Percentiles rank a stretch among this genome's conserved stretches.
phyloP scores from a whole-genome alignment of 2,888 invertebrate species.

The Drosophila birchii region DNA sequence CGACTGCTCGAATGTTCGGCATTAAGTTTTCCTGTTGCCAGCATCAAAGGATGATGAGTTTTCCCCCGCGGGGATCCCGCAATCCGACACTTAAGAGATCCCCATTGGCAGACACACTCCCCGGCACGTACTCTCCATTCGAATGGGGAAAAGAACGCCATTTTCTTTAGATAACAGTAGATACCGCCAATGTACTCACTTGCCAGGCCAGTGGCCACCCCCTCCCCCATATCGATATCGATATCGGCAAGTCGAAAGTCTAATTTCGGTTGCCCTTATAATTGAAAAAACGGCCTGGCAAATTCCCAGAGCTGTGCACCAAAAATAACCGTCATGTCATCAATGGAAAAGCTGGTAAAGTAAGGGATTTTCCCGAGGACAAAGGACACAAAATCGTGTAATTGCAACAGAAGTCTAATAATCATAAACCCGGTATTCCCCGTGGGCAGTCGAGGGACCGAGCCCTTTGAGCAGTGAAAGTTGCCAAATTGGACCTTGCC shows the following conservation, averaged over 20 bases:
- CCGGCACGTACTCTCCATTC: slow-evolving; percentile 60
- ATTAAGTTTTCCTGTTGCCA: slow-evolving; percentile 70
- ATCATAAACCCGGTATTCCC: slow-evolving; percentile 37
- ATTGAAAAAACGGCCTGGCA: slow-evolving; percentile 69
- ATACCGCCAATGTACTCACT: slow-evolving; percentile 32
- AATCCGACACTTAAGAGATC: slow-evolving; percentile 30
- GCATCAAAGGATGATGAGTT: slow-evolving; percentile 77
- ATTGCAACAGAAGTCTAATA: slow-evolving; percentile 31
- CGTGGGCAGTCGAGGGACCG: neutral
- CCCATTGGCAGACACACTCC: slow-evolving; percentile 41
- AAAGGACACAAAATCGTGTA: slow-evolving; percentile 23
- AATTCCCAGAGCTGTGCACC: slow-evolving; percentile 55
- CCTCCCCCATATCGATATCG: slow-evolving; percentile 31
- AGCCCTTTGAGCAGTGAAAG: slow-evolving; percentile 48
- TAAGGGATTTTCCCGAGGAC: slow-evolving; percentile 24
- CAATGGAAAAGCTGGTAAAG: slow-evolving; percentile 52
- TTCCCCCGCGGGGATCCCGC: slow-evolving; percentile 49
- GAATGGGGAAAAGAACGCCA: slow-evolving; percentile 50
- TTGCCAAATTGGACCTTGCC: slow-evolving; percentile 30
- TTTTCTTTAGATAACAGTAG: slow-evolving; percentile 64
- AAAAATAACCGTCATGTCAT: slow-evolving; percentile 71
- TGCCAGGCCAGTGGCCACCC: too few species aligned
- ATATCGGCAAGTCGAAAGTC: slow-evolving; percentile 73
- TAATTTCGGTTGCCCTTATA: slow-evolving; percentile 66
- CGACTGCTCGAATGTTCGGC: slow-evolving; percentile 78